Base-by-base conservation (phyloP, 2,113 vertebrate species). In the Daubentonia madagascariensis region DNA sequence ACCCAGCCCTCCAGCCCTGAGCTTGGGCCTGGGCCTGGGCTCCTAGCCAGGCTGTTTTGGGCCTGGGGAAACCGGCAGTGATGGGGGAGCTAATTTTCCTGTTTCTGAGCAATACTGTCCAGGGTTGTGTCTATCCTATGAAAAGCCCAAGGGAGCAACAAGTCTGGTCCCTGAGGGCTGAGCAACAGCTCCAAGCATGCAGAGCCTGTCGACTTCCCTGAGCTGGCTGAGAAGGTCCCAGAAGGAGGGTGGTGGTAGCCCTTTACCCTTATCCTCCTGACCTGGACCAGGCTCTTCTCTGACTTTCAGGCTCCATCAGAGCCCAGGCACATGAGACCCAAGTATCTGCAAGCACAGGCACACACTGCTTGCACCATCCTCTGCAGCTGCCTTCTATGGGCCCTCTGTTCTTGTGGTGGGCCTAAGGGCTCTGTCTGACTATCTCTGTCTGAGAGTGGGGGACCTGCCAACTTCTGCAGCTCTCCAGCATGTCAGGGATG, bases 61-160 rank as follows among this genome's bases (percentile, higher is more conserved):
- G 16, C 32, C 18, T 14, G 43, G 9, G 3, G n/a, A 11, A 50
- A 1, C 65, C 79, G 32, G 11, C 0, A 1, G 9, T n/a, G 10
- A 8, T 0, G 11, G 13, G 30, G 2, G 48, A 50, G 25, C 16
- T 48, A 5, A 4, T 57, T 63, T 91, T 54, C 43, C 65, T 30
- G 9, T 65, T 83, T 32, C 52, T 73, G 28, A 65, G 75, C 67
- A 17, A 63, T 37, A 5, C 65, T 72, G 11, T 37, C 20, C 32
- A 68, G 72, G 50, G 1, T 25, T 68, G 5, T 37, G 23, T 57
- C 89, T 54, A 17, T 65, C 50, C 45, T 48, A 14, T 72, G n/a
- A 59, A 59, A 85, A 78, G 6, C 32, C 40, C 1, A n/a, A 86
- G 84, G 67, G 25, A 52, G 72, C 14, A 57, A 22, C 14, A 61